A percentile compares a stretch with the other conserved stretches of the same genome.
Evolutionary conservation across 2,113 vertebrate genomes (phyloP).

Genomic region (Phyllopteryx taeniolatus): DNA sequence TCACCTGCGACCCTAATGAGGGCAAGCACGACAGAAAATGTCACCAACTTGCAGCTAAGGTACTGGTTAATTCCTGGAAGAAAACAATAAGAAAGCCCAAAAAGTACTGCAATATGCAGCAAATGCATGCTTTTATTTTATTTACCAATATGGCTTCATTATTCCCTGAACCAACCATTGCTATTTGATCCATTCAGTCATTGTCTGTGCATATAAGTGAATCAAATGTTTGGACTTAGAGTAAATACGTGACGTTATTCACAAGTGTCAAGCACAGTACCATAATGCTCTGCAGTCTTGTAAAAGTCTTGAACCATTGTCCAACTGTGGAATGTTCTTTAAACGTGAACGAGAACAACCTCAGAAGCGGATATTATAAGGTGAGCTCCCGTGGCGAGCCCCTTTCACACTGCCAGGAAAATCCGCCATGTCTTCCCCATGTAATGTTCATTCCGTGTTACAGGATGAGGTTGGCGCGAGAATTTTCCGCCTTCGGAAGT

Average conservation of each 20-base stretch:
- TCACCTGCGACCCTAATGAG: too few relatives aligned
- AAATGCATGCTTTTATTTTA: conserved; percentile 10
- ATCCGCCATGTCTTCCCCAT: background rate
- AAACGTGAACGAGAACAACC: conserved; percentile 7
- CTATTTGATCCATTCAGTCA: background rate
- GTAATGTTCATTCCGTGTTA: background rate
- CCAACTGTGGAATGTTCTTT: conserved; percentile 3
- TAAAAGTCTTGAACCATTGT: background rate
- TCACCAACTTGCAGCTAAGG: background rate
- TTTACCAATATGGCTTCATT: conserved; percentile 18
- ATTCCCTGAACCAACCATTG: conserved; percentile 9
- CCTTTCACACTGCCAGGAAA: background rate
- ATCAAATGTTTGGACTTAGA: background rate
- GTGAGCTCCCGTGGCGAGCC: background rate
- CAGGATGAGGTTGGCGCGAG: background rate
- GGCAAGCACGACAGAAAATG: too few relatives aligned
- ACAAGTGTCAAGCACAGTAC: background rate
- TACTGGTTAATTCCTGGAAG: conserved; percentile 9
- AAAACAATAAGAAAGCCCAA: conserved; percentile 7
- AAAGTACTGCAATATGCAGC: conserved; percentile 8
- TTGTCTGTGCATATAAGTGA: background rate
- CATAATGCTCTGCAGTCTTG: background rate
- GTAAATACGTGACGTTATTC: background rate
- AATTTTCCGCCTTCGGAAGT: too few relatives aligned
- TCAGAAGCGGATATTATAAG: background rate